Conservation (phyloP, 2,113 vertebrate genomes). For the Dasyurus viverrinus region DNA sequence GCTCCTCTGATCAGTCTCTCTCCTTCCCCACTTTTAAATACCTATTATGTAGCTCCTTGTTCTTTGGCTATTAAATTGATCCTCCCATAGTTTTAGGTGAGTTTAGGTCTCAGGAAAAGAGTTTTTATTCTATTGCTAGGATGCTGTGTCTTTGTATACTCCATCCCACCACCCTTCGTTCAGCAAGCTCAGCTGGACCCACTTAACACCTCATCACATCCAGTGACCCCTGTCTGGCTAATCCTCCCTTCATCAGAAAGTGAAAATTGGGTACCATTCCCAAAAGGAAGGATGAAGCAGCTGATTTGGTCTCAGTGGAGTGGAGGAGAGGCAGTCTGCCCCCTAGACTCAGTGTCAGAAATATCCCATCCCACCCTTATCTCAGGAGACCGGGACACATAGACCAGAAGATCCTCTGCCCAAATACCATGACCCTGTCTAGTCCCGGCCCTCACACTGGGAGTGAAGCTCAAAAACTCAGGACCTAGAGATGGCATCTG, state of each 20-base stretch:
- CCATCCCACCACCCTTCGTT: neutral
- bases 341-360: neutral
- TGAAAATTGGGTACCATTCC: neutral
- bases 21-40: neutral
- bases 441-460: neutral
- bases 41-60: neutral
- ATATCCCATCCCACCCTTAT: neutral
- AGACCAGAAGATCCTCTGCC: neutral
- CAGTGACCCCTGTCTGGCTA: neutral
- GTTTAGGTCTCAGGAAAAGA: neutral
- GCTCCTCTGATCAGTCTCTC: too few species aligned
- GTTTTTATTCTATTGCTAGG: neutral
- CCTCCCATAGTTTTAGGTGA: neutral
- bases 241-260: neutral
- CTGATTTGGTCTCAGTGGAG: neutral
- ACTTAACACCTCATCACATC: neutral
- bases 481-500: fast-evolving
- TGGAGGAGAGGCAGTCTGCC: neutral
- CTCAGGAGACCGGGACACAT: neutral
- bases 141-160: neutral
- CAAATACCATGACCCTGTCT: neutral
- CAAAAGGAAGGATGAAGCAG: neutral
- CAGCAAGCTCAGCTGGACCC: neutral
- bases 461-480: neutral
- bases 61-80: neutral